These are phyloP conservation scores for Hemicordylus capensis DNA, from an alignment of 2,113 vertebrate species.

Conservation along the genomic window DNA sequence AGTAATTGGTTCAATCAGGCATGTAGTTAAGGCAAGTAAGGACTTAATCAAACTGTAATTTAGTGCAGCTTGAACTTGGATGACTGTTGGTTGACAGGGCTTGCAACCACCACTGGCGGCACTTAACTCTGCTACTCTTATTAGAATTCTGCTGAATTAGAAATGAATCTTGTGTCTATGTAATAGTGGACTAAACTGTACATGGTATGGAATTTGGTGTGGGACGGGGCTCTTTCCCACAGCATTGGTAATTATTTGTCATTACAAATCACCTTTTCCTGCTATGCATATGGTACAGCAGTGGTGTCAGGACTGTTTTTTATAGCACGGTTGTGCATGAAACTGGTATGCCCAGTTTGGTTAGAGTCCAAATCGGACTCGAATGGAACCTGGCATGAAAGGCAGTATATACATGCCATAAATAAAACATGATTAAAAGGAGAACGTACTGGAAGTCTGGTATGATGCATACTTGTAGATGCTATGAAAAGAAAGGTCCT, in stretches of 20 bases:
- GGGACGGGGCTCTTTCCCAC: background rate
- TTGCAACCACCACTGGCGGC: background rate
- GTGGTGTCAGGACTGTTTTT: no score
- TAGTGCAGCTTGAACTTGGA: background rate
- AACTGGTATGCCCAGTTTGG: no score
- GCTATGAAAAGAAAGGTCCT: conserved; percentile 31
- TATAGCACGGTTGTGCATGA: no score
- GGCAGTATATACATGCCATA: no score
- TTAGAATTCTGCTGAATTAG: background rate
- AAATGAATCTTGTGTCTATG: background rate
- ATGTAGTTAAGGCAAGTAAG: conserved; percentile 88
- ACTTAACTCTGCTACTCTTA: background rate
- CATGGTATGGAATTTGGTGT: background rate
- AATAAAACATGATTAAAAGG: conserved; percentile 8
- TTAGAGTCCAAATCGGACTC: no score
- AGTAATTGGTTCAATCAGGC: conserved; percentile 89
- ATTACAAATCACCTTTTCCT: background rate
- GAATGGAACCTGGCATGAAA: no score
- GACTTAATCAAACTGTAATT: background rate
- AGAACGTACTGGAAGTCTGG: conserved; percentile 29
- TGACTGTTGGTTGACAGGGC: background rate
- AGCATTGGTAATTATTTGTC: background rate
- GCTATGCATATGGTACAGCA: background rate
- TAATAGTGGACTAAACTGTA: background rate
- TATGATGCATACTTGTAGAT: conserved; percentile 37